Percentiles rank a stretch among this genome's conserved stretches.
These are phyloP conservation scores for Bombus consobrinus DNA, from an alignment of 1,140 invertebrate genomes.

Conservation along the genomic window DNA sequence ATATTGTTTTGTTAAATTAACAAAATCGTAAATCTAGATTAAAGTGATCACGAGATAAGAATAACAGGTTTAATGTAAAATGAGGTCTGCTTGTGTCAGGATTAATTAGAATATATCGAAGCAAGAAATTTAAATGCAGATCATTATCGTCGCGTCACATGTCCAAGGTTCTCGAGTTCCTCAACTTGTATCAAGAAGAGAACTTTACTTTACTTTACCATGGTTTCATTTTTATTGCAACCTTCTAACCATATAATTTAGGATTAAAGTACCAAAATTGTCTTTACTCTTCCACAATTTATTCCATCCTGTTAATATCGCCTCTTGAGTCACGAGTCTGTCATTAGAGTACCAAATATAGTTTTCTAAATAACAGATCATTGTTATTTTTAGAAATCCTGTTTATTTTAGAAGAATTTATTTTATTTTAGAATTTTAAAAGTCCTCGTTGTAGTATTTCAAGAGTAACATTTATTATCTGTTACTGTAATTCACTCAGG, in stretches of 20 bases:
- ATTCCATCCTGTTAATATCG: too few relatives aligned
- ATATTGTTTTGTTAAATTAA: not conserved
- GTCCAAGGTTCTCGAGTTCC: not conserved
- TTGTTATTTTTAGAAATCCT: not conserved
- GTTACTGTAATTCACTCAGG: not conserved
- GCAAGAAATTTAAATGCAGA: not conserved
- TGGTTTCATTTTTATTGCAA: not conserved
- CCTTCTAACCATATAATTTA: not conserved
- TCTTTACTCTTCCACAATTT: too few relatives aligned
- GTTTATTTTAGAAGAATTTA: too few relatives aligned
- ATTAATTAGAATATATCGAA: constrained; percentile 13
- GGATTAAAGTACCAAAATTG: not conserved
- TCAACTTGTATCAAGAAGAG: not conserved
- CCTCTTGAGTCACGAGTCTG: too few relatives aligned
- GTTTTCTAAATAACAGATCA: not conserved
- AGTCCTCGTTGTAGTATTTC: not conserved
- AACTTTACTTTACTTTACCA: not conserved
- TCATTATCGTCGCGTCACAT: constrained; percentile 7
- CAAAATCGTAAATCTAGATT: not conserved
- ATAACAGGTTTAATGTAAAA: not conserved
- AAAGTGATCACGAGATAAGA: not conserved
- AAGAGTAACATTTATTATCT: not conserved
- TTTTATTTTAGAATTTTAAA: too few relatives aligned
- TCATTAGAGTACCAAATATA: not conserved
- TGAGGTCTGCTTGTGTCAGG: too few relatives aligned